Base-by-base conservation (phyloP, 1,140 invertebrate species). In the Holcopasites calliopsidis region DNA sequence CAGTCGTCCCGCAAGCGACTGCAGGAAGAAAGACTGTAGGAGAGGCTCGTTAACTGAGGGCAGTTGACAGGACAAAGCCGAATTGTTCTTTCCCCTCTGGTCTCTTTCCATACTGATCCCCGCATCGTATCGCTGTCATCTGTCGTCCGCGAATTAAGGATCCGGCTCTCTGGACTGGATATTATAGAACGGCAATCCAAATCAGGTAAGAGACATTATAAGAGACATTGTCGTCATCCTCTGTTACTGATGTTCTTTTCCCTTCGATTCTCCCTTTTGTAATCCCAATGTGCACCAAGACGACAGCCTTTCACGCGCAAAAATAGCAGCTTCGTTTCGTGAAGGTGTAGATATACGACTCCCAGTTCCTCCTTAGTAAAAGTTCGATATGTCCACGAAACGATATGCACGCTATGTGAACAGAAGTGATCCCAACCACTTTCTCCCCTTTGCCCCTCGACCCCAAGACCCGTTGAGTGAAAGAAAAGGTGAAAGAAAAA, bases 1-100 rank as follows among this genome's bases (percentile, higher is more conserved):
- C 64, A 42, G 38, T 31, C 35, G 38, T 31, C 55, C 26, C 47
- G 50, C 60, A 21, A 72, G 52, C 21, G 57, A 55, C 57, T 54
- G 52, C 42, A 76, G 65, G 80, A 77, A 82, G n/a, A n/a, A n/a
- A n/a, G 74, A 58, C 68, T 57, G 35, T 50, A 77, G 52, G 62
- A 76, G 54, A 66, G 80, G 78, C 78, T 85, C 84, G 80, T 85
- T 85, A 85, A 58, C 64, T 58, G 68, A n/a, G 50, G 52, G 77
- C 80, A 69, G 76, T 64, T 82, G 83, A 83, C 75, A 83, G 81
- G 68, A 85, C 84, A 85, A 85, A 85, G 84, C 80, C 55, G 73
- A 76, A 84, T 83, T 68, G 70, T 55, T 69, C 58, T 66, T 49
- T 50, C 28, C 18, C 55, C 26, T 18, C 23, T n/a, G 49, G 1